Conservation (phyloP, 2,797 vertebrate species). For the Spinus pinus region DNA sequence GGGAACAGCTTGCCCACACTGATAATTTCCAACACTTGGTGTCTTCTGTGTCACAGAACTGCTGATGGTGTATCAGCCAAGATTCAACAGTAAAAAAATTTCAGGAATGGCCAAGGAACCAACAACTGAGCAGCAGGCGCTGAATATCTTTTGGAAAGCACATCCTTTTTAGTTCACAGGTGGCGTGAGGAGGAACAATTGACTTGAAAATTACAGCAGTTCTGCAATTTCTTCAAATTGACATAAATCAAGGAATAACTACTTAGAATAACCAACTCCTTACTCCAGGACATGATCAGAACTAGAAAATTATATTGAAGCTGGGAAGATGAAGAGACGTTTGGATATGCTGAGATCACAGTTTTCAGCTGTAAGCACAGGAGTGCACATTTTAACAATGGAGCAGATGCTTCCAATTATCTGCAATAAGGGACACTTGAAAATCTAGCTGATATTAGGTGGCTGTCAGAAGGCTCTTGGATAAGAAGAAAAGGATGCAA, state of each 20-base stretch:
- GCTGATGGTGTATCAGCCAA: not conserved
- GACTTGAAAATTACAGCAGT: not conserved
- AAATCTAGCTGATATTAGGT: constrained; percentile 6
- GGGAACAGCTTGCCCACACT: not conserved
- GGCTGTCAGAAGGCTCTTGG: not conserved
- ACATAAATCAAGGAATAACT: constrained; percentile 6
- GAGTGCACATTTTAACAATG: not conserved
- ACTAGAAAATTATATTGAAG: not conserved
- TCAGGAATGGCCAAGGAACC: not conserved
- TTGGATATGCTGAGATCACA: not conserved
- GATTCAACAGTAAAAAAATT: not conserved
- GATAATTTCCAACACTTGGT: rapidly evolving
- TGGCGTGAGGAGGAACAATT: not conserved
- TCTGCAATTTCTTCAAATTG: constrained; percentile 5
- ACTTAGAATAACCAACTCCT: constrained; percentile 23
- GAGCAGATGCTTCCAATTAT: constrained; percentile 38
- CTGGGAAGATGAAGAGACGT: not conserved
- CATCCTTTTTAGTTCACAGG: not conserved
- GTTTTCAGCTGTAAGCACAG: not conserved
- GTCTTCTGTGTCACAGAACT: not conserved
- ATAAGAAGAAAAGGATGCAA: not conserved
- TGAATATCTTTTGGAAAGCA: not conserved
- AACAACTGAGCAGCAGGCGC: not conserved
- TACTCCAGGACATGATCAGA: not conserved
- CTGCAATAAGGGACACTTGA: not conserved